Evolutionary conservation across 2,113 vertebrate genomes (phyloP).

Genomic region (Acrocephalus kingi): DNA sequence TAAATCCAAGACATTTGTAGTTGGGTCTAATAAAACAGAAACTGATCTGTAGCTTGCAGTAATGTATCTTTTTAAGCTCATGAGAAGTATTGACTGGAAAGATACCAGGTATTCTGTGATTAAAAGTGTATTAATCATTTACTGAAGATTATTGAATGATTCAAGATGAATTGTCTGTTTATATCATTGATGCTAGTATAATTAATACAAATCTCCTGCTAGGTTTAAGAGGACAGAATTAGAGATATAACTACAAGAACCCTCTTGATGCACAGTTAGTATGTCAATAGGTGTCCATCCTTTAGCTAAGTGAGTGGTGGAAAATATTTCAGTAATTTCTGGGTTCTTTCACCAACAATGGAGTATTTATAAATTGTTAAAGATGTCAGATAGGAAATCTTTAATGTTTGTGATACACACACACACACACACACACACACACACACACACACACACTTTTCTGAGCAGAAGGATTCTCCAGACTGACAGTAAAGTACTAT

Average conservation of each 20-base stretch:
- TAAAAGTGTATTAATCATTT: constrained; percentile 57
- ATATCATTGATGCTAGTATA: constrained; percentile 44
- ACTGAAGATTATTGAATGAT: constrained; percentile 53
- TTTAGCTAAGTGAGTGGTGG: constrained; percentile 57
- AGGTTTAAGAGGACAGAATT: constrained; percentile 46
- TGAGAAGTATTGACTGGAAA: constrained; percentile 19
- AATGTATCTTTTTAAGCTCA: constrained; percentile 5
- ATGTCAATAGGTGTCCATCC: constrained; percentile 58
- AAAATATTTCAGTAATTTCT: constrained; percentile 55
- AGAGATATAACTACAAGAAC: constrained; percentile 40
- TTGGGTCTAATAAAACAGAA: not conserved
- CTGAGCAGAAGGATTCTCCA: constrained; percentile 24
- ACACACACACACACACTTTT: constrained; percentile 1
- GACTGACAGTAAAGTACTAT: not conserved
- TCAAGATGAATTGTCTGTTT: constrained; percentile 56
- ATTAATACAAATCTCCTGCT: constrained; percentile 47
- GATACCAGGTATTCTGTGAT: constrained; percentile 28
- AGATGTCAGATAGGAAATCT: constrained; percentile 39
- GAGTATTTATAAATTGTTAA: constrained; percentile 63
- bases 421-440: not conserved
- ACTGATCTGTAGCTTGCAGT: not conserved
- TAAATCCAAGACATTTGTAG: not conserved
- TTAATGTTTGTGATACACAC: not conserved
- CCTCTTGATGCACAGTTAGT: constrained; percentile 49
- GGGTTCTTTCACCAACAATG: not conserved